Evolutionary conservation across 2,113 vertebrate species (phyloP), one percentile per base, ranked within the genome.

Genomic region (Naja naja): DNA sequence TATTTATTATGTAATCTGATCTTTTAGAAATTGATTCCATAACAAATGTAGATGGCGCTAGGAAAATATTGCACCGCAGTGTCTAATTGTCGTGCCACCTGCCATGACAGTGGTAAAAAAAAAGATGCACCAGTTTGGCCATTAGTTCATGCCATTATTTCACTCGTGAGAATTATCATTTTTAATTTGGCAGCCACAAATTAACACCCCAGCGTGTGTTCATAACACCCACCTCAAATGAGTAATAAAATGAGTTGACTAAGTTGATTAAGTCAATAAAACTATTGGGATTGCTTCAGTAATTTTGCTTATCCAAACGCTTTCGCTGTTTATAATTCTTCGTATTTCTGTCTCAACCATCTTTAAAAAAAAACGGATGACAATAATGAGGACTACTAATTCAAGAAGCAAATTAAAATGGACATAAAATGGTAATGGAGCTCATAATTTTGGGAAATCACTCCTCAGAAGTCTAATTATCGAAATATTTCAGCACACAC

Each of bases 181-280:
- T 98, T 98, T 98, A 98, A 98, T 98, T 98, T 98, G 97, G 97
- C 97, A 98, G 95, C 95, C 97, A 96, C 96, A 96, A 98, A 95
- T 96, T 97, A 97, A 96, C 93, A 97, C 94, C 97, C 91, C 97
- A 98, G 98, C 97, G 96, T 98, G 98, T 96, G 94, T 97, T 97
- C 96, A 96, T 95, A 97, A 94, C 88, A 96, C 93, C 95, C 94
- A 97, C 97, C 97, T 97, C 97, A 95, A 97, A 97, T 97, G 96
- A 97, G 96, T 96, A 97, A 95, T 98, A 97, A 98, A 98, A 95
- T 39, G 94, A 97, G 96, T 97, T 97, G 96, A 97, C 95, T 98
- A 97, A 98, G 97, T 98, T 98, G 97, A 98, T 98, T 98, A 98
- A 98, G 97, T 97, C 97, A 97, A 97, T 98, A 98, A 98, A 98